These are phyloP conservation scores for Trachythela sp. DNA, from an alignment of 64 coral and sea anemone genomes.

Conservation along the genomic window DNA sequence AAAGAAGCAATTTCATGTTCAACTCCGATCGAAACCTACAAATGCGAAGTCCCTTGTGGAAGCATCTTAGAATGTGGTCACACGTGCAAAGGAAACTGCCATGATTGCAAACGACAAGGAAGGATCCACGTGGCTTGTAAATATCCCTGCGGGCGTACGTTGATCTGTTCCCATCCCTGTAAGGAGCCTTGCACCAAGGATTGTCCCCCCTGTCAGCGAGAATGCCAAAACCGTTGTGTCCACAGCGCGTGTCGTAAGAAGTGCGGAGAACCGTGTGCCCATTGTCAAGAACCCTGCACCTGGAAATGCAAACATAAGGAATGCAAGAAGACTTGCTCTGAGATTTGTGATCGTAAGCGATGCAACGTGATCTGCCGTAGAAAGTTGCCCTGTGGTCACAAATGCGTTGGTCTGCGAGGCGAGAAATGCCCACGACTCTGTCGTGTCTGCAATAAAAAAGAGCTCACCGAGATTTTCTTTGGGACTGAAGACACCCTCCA, in stretches of 20 bases:
- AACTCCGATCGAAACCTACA: not conserved
- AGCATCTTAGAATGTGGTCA: constrained; percentile 51
- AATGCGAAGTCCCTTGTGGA: constrained; percentile 22
- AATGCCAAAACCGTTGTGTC: constrained; percentile 47
- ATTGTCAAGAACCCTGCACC: constrained; percentile 42
- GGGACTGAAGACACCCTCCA: constrained; percentile 53
- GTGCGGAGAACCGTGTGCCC: constrained; percentile 44
- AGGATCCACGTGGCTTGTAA: constrained; percentile 42
- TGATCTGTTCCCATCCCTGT: constrained; percentile 53
- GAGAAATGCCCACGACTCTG: constrained; percentile 64
- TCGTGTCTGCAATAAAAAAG: constrained; percentile 67
- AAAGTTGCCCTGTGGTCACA: constrained; percentile 28
- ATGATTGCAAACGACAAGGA: constrained; percentile 46
- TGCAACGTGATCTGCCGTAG: constrained; percentile 34
- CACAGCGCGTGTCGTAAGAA: constrained; percentile 48
- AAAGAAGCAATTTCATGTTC: not conserved
- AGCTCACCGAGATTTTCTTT: constrained; percentile 76
- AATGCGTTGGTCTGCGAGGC: constrained; percentile 50
- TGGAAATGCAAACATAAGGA: constrained; percentile 47
- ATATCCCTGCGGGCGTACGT: constrained; percentile 40
- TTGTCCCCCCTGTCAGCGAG: constrained; percentile 47
- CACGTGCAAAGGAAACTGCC: constrained; percentile 36
- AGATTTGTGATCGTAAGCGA: constrained; percentile 45
- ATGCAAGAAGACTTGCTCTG: constrained; percentile 42
- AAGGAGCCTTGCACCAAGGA: constrained; percentile 50